phyloP scores from a whole-genome alignment of 2,888 invertebrate genomes.

The Clusia tigrina region DNA sequence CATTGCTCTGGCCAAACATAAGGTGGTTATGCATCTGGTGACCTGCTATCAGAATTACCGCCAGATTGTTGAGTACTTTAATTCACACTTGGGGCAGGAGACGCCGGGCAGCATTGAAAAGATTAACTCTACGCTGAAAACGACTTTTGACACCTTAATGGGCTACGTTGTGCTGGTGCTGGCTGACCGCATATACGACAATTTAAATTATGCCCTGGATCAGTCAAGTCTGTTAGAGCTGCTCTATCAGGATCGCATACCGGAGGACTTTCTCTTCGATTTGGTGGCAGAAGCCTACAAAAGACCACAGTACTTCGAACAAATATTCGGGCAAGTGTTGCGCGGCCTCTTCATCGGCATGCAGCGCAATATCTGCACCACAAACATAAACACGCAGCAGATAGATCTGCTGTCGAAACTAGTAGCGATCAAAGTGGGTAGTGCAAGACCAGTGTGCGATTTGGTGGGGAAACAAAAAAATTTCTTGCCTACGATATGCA shows the following conservation, averaged over 20 bases:
- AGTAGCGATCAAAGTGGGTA: constrained; percentile 78
- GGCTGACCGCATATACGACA: constrained; percentile 56
- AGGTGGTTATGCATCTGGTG: constrained; percentile 56
- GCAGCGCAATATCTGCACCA: constrained; percentile 61
- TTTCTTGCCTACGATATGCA: constrained; percentile 77
- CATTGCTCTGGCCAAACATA: constrained; percentile 49
- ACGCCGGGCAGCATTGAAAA: constrained; percentile 27
- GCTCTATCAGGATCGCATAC: constrained; percentile 69
- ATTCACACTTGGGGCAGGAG: constrained; percentile 24
- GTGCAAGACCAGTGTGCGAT: constrained; percentile 80
- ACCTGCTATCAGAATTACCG: constrained; percentile 56
- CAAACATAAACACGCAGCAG: constrained; percentile 69
- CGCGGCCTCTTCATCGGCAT: constrained; percentile 62
- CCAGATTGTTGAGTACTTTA: constrained; percentile 31
- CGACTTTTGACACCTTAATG: constrained; percentile 47
- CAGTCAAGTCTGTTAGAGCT: constrained; percentile 70
- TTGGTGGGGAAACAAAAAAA: constrained; percentile 73
- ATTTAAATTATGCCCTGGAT: constrained; percentile 51
- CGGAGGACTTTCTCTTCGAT: constrained; percentile 70
- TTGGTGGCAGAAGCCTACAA: constrained; percentile 68
- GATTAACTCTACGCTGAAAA: constrained; percentile 32
- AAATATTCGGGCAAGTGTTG: constrained; percentile 58
- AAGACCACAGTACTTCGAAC: constrained; percentile 57
- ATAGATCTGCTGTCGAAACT: constrained; percentile 80
- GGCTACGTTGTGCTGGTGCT: constrained; percentile 50